phyloP scores from a whole-genome alignment of 2,888 invertebrate species.

The Icerya purchasi region DNA sequence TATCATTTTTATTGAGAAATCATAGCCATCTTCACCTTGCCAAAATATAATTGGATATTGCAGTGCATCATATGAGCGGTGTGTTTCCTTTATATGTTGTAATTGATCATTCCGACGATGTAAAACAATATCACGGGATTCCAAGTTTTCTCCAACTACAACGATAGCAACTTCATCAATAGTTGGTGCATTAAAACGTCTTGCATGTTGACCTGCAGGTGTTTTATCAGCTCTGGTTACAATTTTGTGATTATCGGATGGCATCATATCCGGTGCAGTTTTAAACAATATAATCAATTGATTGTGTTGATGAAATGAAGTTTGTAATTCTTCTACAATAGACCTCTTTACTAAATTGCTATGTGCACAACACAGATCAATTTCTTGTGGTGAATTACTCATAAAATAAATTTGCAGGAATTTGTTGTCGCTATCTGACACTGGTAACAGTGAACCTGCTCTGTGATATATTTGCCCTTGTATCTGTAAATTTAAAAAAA shows the following conservation, averaged over 20 bases:
- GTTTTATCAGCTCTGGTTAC: conserved; percentile 21
- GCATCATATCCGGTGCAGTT: conserved; percentile 19
- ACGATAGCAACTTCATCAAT: conserved; percentile 20
- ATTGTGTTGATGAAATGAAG: conserved; percentile 17
- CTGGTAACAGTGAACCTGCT: conserved; percentile 15
- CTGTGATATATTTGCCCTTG: not conserved
- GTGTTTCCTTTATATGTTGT: conserved; percentile 20
- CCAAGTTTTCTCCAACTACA: conserved; percentile 20
- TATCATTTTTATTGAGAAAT: too few species aligned
- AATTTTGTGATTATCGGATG: conserved; percentile 16
- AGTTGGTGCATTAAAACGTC: conserved; percentile 20
- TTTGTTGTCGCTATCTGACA: conserved; percentile 13
- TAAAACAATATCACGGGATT: conserved; percentile 21
- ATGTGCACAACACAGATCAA: conserved; percentile 15
- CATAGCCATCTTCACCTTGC: conserved; percentile 15
- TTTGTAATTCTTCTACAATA: not conserved
- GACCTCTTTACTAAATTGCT: conserved; percentile 10
- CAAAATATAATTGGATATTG: conserved; percentile 7
- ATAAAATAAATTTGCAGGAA: conserved; percentile 11
- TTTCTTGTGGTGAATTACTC: conserved; percentile 13
- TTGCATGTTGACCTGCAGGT: conserved; percentile 20
- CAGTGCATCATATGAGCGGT: conserved; percentile 19
- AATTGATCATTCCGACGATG: conserved; percentile 19
- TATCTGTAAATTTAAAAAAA: conserved; percentile 4
- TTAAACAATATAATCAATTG: conserved; percentile 20